Conservation (phyloP, 1,140 invertebrate genomes). For the Drosophila ohnishii region DNA sequence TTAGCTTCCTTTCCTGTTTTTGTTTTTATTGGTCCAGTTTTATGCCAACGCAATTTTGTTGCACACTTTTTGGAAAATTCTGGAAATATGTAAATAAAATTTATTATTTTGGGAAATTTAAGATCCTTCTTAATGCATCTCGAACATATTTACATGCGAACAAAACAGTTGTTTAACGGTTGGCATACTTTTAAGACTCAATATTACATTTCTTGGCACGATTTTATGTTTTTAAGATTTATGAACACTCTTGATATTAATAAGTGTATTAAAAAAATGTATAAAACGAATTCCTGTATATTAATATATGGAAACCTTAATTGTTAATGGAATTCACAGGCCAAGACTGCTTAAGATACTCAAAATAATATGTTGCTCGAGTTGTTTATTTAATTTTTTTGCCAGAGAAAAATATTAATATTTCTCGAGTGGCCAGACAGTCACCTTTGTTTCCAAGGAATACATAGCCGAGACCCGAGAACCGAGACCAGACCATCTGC, state of each 20-base stretch:
- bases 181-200: not conserved
- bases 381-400: slow-evolving; percentile 7
- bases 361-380: not conserved
- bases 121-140: not conserved
- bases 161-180: not conserved
- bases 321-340: not conserved
- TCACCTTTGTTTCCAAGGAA: slow-evolving; percentile 24
- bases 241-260: not conserved
- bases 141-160: not conserved
- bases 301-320: not conserved
- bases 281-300: not conserved
- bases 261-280: not conserved
- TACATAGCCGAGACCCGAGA: slow-evolving; percentile 5
- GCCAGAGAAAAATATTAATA: slow-evolving; percentile 13
- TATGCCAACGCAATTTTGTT: slow-evolving; percentile 19
- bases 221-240: not conserved
- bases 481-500: slow-evolving; percentile 26
- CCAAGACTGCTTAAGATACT: not conserved
- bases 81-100: not conserved
- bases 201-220: not conserved
- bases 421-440: slow-evolving; percentile 22
- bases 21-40: not conserved
- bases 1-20: slow-evolving; percentile 1
- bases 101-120: not conserved
- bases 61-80: slow-evolving; percentile 20